Evolutionary conservation across 35 echinoderm and acorn worm genomes (phyloP), one percentile per base, ranked within the genome.

Genomic region (Lytechinus pictus): DNA sequence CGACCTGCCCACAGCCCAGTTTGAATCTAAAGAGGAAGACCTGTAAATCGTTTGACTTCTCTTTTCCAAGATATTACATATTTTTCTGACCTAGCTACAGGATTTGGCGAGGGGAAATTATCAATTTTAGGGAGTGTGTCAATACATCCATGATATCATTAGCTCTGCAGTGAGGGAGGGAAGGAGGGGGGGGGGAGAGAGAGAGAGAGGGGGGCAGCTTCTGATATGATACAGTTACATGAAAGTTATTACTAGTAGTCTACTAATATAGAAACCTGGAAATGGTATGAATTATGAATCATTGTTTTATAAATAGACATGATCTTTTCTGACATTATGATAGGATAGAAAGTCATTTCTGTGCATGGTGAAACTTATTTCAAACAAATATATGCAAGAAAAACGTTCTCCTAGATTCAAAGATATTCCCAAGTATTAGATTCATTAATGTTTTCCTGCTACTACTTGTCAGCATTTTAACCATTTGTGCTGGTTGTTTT

Each of bases 91-190:
- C 87, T 44, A 44, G 33, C 33, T 89, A 89, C 87, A 89, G 87
- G 87, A 89, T 89, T 29, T 89, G 87, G 87, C 87, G 87, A 89
- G 87, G 87, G 87, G 87, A 89, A 89, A 89, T 89, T 29, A 89
- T 89, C 87, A 89, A 89, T 89, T 89, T 89, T 13, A 29, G 87
- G 87, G 87, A 89, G 87, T 89, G 52, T 53, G 87, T 89, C 28
- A 53, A 89, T 89, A 89, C 87, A 89, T 89, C 28, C 87, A 89
- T 89, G 87, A 89, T 89, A 10, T 89, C 13, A 8, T 33, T 44
- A 24, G 24, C 9, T 8, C 27, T 13, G 51, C 4, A 24, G 24
- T 12, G 87, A 53, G 87, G 19, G 87, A 52, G 87, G 19, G 87
- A 53, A 44, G 86, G 10, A 16, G 10, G 86, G 19, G 28, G 14